Evolutionary conservation across 2,888 invertebrate genomes (phyloP).

Genomic region (Kryphioiulus occultus): DNA sequence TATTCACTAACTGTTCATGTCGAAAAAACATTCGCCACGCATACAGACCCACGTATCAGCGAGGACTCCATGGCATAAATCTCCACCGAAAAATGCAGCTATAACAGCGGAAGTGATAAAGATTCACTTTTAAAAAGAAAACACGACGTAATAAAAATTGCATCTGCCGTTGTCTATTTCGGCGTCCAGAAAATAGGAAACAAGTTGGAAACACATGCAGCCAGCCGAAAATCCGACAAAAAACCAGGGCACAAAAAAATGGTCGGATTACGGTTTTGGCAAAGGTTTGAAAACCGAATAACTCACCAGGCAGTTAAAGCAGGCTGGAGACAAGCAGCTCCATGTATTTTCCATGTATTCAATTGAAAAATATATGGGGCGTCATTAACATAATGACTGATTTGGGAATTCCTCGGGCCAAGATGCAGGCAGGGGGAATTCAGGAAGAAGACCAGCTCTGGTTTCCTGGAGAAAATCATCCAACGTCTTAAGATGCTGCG

Average conservation of each 20-base stretch:
- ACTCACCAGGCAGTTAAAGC: not conserved
- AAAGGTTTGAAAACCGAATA: not conserved
- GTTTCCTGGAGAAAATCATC: not conserved
- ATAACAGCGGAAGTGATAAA: constrained; percentile 26
- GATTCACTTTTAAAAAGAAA: constrained; percentile 20
- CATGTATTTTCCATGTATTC: no score
- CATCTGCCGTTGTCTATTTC: constrained; percentile 28
- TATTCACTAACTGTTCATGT: not conserved
- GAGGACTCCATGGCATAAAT: not conserved
- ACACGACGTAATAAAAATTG: constrained; percentile 29
- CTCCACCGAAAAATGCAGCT: not conserved
- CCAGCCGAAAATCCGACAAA: not conserved
- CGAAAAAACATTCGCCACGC: not conserved
- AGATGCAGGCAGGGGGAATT: not conserved
- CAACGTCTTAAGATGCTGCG: not conserved
- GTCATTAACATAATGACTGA: constrained; percentile 26
- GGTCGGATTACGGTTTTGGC: constrained; percentile 7
- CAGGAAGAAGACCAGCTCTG: not conserved
- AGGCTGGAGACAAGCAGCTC: not conserved
- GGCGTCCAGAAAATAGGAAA: not conserved
- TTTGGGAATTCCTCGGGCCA: not conserved
- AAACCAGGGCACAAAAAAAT: not conserved
- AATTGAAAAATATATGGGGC: not conserved
- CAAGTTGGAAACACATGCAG: constrained; percentile 30
- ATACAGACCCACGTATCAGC: not conserved